phyloP scores from a whole-genome alignment of 2,888 invertebrate genomes.

The Aleiodes leptofemur region DNA sequence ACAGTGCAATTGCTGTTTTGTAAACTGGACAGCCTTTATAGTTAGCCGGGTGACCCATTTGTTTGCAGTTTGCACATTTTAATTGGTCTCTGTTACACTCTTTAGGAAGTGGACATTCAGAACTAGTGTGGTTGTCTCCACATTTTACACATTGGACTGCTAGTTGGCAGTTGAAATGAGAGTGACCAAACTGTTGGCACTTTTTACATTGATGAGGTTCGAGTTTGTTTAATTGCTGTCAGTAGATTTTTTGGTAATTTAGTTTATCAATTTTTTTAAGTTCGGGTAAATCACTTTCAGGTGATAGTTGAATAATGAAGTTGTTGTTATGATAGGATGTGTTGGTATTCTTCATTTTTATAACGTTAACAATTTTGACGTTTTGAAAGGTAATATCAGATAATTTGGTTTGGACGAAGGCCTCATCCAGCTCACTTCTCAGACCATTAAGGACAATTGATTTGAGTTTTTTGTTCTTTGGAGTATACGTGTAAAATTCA shows the following conservation, averaged over 20 bases:
- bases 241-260: constrained; percentile 28
- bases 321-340: not conserved
- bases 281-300: not conserved
- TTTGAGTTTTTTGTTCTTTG: constrained; percentile 36
- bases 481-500: constrained; percentile 39
- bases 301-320: constrained; percentile 14
- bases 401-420: no score
- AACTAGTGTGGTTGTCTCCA: no score
- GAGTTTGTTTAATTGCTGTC: constrained; percentile 38
- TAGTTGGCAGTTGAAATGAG: constrained; percentile 46
- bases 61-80: constrained; percentile 43
- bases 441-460: constrained; percentile 40
- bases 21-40: constrained; percentile 46
- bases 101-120: no score
- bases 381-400: no score
- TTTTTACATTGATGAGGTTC: constrained; percentile 44
- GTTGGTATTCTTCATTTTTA: no score
- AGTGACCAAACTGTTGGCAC: constrained; percentile 47
- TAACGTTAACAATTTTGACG: no score
- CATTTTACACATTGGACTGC: constrained; percentile 37
- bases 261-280: not conserved
- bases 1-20: not conserved
- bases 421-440: constrained; percentile 7
- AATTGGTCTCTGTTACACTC: constrained; percentile 20
- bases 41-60: constrained; percentile 45